Conservation (phyloP, 2,797 vertebrate genomes). For the Squalus acanthias region DNA sequence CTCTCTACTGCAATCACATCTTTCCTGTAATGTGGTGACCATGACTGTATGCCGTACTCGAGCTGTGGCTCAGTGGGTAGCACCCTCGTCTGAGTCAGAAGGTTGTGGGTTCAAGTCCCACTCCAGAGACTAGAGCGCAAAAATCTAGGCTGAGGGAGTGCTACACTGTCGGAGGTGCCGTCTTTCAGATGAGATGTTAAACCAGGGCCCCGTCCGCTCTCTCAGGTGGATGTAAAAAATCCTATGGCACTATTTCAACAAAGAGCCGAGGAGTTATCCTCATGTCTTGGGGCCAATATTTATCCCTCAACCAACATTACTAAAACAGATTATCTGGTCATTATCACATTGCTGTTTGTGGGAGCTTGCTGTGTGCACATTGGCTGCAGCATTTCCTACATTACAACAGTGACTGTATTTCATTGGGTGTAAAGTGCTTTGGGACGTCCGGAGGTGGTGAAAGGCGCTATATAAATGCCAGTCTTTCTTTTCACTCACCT, state of each 20-base stretch:
- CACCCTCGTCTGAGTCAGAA: neutral
- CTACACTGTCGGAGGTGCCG: neutral
- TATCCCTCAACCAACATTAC: no score
- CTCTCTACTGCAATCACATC: no score
- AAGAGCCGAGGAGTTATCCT: neutral
- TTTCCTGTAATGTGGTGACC: no score
- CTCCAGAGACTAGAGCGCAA: neutral
- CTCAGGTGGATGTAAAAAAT: neutral
- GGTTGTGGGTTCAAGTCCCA: neutral
- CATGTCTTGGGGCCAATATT: neutral
- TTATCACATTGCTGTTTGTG: neutral
- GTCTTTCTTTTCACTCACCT: neutral
- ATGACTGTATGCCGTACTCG: no score
- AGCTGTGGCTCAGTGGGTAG: neutral
- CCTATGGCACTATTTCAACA: neutral
- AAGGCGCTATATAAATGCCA: neutral
- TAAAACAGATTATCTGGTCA: neutral
- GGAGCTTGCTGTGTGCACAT: neutral
- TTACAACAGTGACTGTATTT: neutral
- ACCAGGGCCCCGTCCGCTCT: neutral
- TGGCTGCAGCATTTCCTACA: neutral
- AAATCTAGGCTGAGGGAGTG: neutral
- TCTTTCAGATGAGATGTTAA: neutral
- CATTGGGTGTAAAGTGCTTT: neutral
- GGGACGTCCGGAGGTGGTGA: neutral